Evolutionary conservation across 2,888 invertebrate genomes (phyloP).

Genomic region (Oithona nana): DNA sequence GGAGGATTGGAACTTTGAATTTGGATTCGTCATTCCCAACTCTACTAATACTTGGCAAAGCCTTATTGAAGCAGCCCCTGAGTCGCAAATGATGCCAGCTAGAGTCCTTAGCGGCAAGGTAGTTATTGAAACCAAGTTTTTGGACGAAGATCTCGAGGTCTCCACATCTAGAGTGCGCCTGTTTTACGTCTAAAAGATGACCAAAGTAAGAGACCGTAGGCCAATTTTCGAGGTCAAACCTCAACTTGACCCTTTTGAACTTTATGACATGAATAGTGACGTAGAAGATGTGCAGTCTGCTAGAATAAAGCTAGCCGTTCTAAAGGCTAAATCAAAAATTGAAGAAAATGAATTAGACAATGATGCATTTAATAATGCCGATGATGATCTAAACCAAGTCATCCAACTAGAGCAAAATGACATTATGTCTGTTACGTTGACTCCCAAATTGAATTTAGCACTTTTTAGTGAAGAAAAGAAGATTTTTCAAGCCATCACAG

Average conservation of each 20-base stretch:
- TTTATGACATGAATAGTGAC: background rate
- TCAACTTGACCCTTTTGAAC: background rate
- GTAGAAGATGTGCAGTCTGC: background rate
- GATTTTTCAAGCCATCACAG: background rate
- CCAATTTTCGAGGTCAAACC: background rate
- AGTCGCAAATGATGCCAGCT: slow-evolving; percentile 99
- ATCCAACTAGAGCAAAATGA: background rate
- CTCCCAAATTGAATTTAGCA: background rate
- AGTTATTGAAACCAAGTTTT: slow-evolving; percentile 90
- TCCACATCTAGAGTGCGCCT: slow-evolving; percentile 84
- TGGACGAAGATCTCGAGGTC: slow-evolving; percentile 78
- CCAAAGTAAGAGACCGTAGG: too few relatives aligned
- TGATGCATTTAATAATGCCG: background rate
- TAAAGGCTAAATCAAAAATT: background rate
- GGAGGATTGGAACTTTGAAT: slow-evolving; percentile 98
- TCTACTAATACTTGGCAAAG: slow-evolving; percentile 99
- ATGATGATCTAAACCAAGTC: background rate
- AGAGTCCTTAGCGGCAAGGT: slow-evolving; percentile 87
- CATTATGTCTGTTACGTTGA: background rate
- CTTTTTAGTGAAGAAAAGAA: background rate
- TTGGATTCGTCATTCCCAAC: slow-evolving; percentile 94
- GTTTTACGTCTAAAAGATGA: slow-evolving; percentile 74
- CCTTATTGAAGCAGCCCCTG: slow-evolving; percentile 92
- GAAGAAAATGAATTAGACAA: background rate
- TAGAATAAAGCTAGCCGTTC: background rate